Base-by-base conservation (phyloP, 2,113 vertebrate species). In the Grantiella picta region DNA sequence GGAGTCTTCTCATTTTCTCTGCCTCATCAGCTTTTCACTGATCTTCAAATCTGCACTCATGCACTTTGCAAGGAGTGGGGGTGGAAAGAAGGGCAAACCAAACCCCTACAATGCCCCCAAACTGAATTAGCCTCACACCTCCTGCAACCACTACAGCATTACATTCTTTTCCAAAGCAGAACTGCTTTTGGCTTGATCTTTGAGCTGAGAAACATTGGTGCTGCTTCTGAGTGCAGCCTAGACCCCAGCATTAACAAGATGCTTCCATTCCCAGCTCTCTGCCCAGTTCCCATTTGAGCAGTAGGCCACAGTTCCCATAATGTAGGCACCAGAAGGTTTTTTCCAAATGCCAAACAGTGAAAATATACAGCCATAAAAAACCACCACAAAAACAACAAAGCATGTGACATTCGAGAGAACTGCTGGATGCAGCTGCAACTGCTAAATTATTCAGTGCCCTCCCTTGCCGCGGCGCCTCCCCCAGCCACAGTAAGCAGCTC, bases 401-500 rank as follows among this genome's bases (percentile, higher is more conserved):
- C 78, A 53, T 40, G 57, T 44, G 81, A 65, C 78, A 87, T 91
- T 82, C 38, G 84, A 82, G 80, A 91, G 85, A 84, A 79, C n/a
- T 91, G 84, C 92, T 90, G 71, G 59, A 81, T 73, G 85, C 82
- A 88, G 78, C 77, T 81, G 69, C 90, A 93, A 45, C 53, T 77
- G 38, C 68, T 97, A 63, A 95, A 97, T 96, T 95, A 96, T 95
- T 96, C 92, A 97, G 87, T 4, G 71, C 29, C 64, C 50, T 87
- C 40, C 52, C 23, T 45, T 61, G 65, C 56, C 61, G 53, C 0
- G 0, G 45, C 3, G 0, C 77, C 69, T 83, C 54, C 60, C 35
- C 20, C 73, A 63, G 83, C 20, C 52, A 36, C 0, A 0, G 18
- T 2, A 33, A 63, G 47, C 78, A 76, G 88, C 57, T 84, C 83